These are phyloP conservation scores for Lathamus discolor DNA, from an alignment of 2,113 vertebrate genomes.

Conservation along the genomic window DNA sequence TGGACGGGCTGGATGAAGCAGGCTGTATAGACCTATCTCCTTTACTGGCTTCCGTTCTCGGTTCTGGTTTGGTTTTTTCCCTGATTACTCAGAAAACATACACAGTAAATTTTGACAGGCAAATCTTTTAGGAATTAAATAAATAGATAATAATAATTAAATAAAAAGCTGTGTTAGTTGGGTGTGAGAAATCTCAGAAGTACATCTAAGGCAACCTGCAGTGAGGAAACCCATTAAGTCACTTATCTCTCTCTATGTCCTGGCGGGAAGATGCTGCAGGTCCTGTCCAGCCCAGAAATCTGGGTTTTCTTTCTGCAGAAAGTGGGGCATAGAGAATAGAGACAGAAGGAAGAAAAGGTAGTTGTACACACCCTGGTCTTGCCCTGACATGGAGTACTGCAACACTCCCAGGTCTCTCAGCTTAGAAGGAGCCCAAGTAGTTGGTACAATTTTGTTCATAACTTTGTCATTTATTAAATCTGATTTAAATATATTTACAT, in stretches of 20 bases:
- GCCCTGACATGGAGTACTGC: conserved; percentile 36
- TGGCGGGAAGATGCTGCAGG: background rate
- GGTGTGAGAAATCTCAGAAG: background rate
- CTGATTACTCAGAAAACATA: background rate
- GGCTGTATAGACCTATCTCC: background rate
- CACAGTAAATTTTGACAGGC: background rate
- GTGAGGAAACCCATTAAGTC: background rate
- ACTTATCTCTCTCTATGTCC: background rate
- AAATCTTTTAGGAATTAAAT: background rate
- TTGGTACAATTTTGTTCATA: background rate
- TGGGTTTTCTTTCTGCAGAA: background rate
- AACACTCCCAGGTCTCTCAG: background rate
- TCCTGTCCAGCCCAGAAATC: background rate
- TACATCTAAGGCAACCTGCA: background rate
- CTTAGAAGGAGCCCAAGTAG: background rate
- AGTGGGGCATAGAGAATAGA: background rate
- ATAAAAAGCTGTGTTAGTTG: background rate
- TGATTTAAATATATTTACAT: background rate
- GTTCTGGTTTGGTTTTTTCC: background rate
- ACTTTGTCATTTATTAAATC: background rate
- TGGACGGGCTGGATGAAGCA: background rate
- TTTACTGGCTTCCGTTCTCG: background rate
- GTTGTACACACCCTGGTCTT: conserved; percentile 22
- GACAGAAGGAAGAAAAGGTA: background rate
- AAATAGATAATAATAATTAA: background rate